phyloP scores from a whole-genome alignment of 2,113 vertebrate species.

The Siniperca chuatsi region DNA sequence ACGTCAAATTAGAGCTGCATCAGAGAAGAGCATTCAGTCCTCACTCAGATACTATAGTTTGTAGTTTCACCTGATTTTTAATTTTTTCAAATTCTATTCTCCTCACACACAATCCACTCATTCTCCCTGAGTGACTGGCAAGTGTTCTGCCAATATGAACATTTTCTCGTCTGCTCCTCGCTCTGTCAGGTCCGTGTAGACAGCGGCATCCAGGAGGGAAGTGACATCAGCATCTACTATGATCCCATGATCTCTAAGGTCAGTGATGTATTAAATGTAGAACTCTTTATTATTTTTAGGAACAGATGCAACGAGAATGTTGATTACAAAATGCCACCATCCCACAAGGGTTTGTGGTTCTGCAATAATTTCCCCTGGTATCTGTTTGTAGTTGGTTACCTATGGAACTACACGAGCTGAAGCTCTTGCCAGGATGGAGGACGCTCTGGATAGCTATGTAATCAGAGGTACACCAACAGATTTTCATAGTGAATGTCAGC shows the following conservation, averaged over 20 bases:
- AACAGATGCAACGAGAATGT: not conserved
- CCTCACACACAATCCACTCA: not conserved
- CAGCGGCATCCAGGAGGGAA: conserved; percentile 97
- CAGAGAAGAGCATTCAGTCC: not conserved
- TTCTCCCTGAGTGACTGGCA: not conserved
- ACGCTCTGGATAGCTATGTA: conserved; percentile 94
- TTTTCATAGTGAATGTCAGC: not conserved
- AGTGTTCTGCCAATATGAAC: not conserved
- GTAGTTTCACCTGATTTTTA: not conserved
- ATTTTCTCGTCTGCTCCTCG: not conserved
- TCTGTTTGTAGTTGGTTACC: conserved; percentile 88
- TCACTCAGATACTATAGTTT: not conserved
- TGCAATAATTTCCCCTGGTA: not conserved
- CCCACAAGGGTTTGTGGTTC: not conserved
- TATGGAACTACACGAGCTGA: conserved; percentile 91
- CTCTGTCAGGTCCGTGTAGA: conserved; percentile 93
- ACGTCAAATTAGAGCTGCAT: not conserved
- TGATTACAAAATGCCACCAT: not conserved
- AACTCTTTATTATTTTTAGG: not conserved
- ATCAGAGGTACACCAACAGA: conserved; percentile 89
- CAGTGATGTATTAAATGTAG: conserved; percentile 45
- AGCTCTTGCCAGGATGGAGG: conserved; percentile 89
- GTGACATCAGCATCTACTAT: conserved; percentile 99
- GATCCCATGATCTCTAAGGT: conserved; percentile 99
- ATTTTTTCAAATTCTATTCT: not conserved